Evolutionary conservation across 1,140 invertebrate species (phyloP).

Genomic region (Diuraphis noxia): DNA sequence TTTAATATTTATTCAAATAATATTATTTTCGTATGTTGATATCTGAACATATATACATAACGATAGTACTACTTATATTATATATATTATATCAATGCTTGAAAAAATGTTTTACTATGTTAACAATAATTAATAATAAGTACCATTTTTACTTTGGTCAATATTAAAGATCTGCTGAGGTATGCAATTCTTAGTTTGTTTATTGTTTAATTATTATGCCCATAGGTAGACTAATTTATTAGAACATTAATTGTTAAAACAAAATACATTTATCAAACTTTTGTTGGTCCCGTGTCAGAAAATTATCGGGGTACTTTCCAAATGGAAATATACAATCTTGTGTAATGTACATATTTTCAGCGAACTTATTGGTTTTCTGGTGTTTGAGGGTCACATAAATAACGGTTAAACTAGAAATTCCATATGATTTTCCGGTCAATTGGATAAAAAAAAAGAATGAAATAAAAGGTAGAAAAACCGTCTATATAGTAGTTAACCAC

Average conservation of each 20-base stretch:
- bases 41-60: not conserved
- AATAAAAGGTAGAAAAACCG: not conserved
- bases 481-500: not conserved
- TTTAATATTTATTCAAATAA: not conserved
- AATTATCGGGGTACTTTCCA: not conserved
- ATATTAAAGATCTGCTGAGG: not conserved
- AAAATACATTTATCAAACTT: conserved; percentile 38
- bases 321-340: conserved; percentile 32
- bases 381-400: conserved; percentile 7
- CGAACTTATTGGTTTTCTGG: not conserved
- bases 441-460: not conserved
- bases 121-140: not conserved
- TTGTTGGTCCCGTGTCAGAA: conserved; percentile 15
- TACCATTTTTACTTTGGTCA: not conserved
- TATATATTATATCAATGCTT: not conserved
- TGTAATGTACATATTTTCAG: conserved; percentile 7
- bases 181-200: not conserved
- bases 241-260: not conserved
- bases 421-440: not conserved
- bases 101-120: not conserved
- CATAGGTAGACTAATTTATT: conserved; percentile 26
- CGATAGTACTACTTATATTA: not conserved
- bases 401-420: conserved; percentile 3
- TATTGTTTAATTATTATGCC: not conserved
- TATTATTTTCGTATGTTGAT: not conserved